Percentiles rank a stretch among this genome's conserved stretches.
phyloP scores from a whole-genome alignment of 2,888 invertebrate species.

The Melinaea menophilus region DNA sequence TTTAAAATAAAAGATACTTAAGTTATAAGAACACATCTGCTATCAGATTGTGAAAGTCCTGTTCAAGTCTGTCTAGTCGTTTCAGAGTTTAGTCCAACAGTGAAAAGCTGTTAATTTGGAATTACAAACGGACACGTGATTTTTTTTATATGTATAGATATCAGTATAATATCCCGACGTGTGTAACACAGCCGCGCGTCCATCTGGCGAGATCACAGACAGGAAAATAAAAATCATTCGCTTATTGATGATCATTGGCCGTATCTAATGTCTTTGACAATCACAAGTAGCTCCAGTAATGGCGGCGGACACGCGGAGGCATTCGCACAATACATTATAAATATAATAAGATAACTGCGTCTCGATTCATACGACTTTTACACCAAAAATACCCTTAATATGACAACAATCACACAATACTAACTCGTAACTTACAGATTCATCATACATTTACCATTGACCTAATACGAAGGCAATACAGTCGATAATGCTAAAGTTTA shows the following conservation, averaged over 20 bases:
- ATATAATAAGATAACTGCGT: conserved; percentile 60
- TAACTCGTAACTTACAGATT: conserved; percentile 13
- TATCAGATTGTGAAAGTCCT: too few species aligned
- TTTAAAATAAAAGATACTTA: too few species aligned
- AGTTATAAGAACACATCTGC: too few species aligned
- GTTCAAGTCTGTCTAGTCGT: too few species aligned
- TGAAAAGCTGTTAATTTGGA: too few species aligned
- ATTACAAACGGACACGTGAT: too few species aligned
- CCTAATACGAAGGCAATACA: conserved; percentile 15
- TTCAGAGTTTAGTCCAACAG: too few species aligned
- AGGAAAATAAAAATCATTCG: conserved; percentile 32
- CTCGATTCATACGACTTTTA: conserved; percentile 42
- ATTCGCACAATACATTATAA: conserved; percentile 61
- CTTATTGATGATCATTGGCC: conserved; percentile 56
- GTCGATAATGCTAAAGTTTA: conserved; percentile 7
- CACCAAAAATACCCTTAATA: conserved; percentile 38
- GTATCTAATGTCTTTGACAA: conserved; percentile 55
- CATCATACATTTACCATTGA: neutral
- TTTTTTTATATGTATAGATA: too few species aligned
- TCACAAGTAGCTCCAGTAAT: conserved; percentile 56
- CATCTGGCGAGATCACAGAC: conserved; percentile 24
- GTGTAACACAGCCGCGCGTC: neutral
- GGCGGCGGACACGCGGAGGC: conserved; percentile 60
- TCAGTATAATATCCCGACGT: too few species aligned
- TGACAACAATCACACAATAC: conserved; percentile 27